Evolutionary conservation across 2,797 vertebrate genomes (phyloP).

Genomic region (Rhinophrynus dorsalis): DNA sequence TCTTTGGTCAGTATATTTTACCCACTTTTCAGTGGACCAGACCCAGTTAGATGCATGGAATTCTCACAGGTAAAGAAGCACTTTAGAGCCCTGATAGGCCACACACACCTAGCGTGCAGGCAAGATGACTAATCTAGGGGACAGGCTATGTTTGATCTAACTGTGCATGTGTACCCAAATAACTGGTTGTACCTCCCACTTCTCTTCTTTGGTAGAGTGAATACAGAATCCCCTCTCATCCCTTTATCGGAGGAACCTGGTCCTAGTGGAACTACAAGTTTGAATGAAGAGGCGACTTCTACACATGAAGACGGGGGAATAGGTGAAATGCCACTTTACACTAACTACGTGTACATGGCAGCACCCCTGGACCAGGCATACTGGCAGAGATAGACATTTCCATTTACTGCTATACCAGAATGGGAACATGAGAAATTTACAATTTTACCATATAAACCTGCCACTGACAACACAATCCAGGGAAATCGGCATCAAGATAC

Average conservation of each 20-base stretch:
- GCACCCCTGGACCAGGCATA: background rate
- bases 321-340: background rate
- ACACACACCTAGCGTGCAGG: too few species aligned
- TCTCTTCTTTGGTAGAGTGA: background rate
- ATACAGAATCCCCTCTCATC: background rate
- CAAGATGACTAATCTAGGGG: too few species aligned
- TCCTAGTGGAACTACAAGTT: background rate
- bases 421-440: too few species aligned
- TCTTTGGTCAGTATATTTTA: too few species aligned
- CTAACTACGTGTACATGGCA: slow-evolving; percentile 9
- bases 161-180: background rate
- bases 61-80: too few species aligned
- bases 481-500: too few species aligned
- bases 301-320: background rate
- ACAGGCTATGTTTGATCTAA: background rate
- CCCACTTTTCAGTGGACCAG: too few species aligned
- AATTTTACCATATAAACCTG: too few species aligned
- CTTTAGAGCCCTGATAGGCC: too few species aligned
- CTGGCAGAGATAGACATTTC: background rate
- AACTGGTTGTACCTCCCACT: too few species aligned
- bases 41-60: too few species aligned
- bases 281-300: background rate
- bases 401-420: background rate
- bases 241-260: background rate
- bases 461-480: too few species aligned